Percentiles rank a stretch among this genome's conserved stretches.
Evolutionary conservation across 2,797 vertebrate species (phyloP).

Genomic region (Carcharodon carcharias): DNA sequence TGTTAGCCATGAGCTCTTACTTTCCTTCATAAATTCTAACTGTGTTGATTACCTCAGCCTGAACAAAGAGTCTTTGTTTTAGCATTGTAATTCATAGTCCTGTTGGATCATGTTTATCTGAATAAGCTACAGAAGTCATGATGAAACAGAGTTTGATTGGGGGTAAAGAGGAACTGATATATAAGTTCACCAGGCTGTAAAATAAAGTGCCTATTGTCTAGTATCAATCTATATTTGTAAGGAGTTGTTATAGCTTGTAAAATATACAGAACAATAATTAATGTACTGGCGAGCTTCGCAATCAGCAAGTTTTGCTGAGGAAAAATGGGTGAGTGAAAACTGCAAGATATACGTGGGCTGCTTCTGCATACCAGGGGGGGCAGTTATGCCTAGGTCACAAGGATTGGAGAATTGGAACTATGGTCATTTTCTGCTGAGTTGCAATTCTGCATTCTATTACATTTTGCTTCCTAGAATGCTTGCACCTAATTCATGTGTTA

Average conservation of each 20-base stretch:
- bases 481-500: not conserved
- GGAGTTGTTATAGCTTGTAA: conserved; percentile 32
- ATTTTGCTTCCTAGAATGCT: not conserved
- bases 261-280: conserved; percentile 15
- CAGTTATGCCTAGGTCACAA: too few relatives aligned
- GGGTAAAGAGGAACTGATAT: conserved; percentile 5
- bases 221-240: not conserved
- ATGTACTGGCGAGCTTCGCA: not conserved
- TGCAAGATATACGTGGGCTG: not conserved
- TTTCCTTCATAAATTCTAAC: not conserved
- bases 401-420: not conserved
- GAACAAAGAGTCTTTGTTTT: conserved; percentile 30
- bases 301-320: not conserved
- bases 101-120: conserved; percentile 26
- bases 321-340: not conserved
- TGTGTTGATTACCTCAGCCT: not conserved
- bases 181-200: not conserved
- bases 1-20: conserved; percentile 5
- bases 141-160: conserved; percentile 17
- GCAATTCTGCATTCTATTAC: not conserved
- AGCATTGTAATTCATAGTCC: not conserved
- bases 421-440: not conserved
- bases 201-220: conserved; percentile 29
- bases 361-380: not conserved
- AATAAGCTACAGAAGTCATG: not conserved